Percentiles rank a stretch among this genome's conserved stretches.
phyloP scores from a whole-genome alignment of 1,140 invertebrate genomes.

The Carposina sasakii region DNA sequence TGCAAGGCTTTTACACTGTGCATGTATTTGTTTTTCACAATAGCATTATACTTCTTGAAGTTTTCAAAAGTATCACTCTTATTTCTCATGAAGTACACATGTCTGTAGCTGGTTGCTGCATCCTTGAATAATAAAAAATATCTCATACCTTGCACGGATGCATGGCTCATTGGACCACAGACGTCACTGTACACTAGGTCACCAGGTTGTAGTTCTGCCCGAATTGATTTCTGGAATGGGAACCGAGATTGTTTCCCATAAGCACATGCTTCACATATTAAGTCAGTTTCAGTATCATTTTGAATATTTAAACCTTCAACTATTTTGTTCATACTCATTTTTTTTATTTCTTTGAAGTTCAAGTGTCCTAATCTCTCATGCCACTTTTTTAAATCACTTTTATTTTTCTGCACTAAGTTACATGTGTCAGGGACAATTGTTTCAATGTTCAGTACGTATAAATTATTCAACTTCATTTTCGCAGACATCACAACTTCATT shows the following conservation, averaged over 20 bases:
- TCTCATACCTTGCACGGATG: conserved; percentile 45
- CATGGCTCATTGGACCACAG: conserved; percentile 48
- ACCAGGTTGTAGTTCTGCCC: conserved; percentile 28
- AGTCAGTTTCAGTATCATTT: conserved; percentile 14
- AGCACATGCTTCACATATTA: conserved; percentile 49
- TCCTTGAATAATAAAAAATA: conserved; percentile 68
- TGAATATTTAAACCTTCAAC: conserved; percentile 16
- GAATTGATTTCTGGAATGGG: conserved; percentile 27
- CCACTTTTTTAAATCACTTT: conserved; percentile 27
- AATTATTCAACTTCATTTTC: conserved; percentile 20
- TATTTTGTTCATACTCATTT: conserved; percentile 24
- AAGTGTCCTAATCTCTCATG: conserved; percentile 33
- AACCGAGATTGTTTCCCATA: conserved; percentile 40
- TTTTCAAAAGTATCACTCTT: conserved; percentile 47
- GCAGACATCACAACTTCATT: conserved; percentile 24
- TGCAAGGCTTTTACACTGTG: conserved; percentile 30
- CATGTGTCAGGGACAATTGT: conserved; percentile 15
- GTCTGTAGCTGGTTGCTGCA: conserved; percentile 41
- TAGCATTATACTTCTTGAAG: conserved; percentile 39
- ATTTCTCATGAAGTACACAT: conserved; percentile 56
- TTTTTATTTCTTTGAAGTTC: conserved; percentile 32
- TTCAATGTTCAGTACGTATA: conserved; percentile 26
- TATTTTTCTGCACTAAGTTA: conserved; percentile 22
- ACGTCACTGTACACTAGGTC: conserved; percentile 58
- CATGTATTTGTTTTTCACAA: conserved; percentile 35